Evolutionary conservation across 2,113 vertebrate species (phyloP), one percentile per base, ranked within the genome.

Genomic region (Camelus dromedarius): DNA sequence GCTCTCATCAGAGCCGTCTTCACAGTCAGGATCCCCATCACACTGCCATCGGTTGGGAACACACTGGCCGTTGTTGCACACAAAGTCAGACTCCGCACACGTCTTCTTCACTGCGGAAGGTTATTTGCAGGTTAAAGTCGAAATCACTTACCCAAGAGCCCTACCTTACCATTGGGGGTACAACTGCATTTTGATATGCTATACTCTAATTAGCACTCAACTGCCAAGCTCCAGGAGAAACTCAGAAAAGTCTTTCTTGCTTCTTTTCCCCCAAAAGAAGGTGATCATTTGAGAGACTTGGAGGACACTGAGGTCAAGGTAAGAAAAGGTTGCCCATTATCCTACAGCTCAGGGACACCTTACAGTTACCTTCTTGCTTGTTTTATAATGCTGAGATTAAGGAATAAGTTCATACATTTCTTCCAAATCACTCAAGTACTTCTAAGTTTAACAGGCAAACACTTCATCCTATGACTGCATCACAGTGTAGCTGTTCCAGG

Each of bases 1-100:
- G 87, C 98, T 99, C 98, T 99, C 99, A 0, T 99, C 99, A 0
- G 99, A 99, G 1, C 99, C 99, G 16, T 99, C 99, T 95, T 99
- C 99, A 0, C 99, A 99, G 98, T 99, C 99, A 0, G 99, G 99
- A 84, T 99, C 99, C 0, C 99, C 99, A 6, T 99, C 99, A 88
- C 99, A 99, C 92, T 99, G 99, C 99, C 99, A 99, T 15, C 99
- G 98, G 98, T 98, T 99, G 0, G 99, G 99, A 77, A 99, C 98
- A 96, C 99, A 99, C 46, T 99, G 99, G 24, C 99, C 99, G 60
- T 99, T 99, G 80, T 70, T 94, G 97, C 99, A 99, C 38, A 99
- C 99, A 48, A 99, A 99, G 95, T 99, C 99, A 64, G 98, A 95
- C 50, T 98, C 99, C 0, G 98, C 98, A 96, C 99, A 99, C 0